Percentiles rank a stretch among this genome's conserved stretches.
These are phyloP conservation scores for Micoletzkya japonica DNA, from an alignment of 2,888 invertebrate species.

Conservation along the genomic window DNA sequence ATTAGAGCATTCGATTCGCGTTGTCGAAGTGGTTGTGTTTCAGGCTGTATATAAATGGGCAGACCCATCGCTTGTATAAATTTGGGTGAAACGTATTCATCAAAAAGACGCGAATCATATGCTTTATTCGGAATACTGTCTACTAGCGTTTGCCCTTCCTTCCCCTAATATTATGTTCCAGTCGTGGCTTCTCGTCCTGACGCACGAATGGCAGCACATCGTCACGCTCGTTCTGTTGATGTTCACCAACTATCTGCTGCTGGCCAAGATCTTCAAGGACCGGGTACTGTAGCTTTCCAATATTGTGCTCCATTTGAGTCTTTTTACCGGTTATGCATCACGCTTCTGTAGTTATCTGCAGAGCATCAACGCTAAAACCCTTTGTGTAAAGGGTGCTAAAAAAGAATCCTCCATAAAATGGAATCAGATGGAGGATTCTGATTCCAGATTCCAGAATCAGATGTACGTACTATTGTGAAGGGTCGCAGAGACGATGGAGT, in stretches of 20 bases:
- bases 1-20: no score
- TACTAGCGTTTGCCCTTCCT: background rate
- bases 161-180: slow-evolving; percentile 66
- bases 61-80: no score
- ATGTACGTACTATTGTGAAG: no score
- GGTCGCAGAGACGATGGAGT: background rate
- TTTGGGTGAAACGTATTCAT: no score
- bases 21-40: no score
- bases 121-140: no score
- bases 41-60: no score
- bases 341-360: background rate
- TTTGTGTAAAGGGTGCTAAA: background rate
- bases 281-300: slow-evolving; percentile 30
- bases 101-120: no score
- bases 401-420: background rate
- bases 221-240: slow-evolving; percentile 82
- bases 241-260: slow-evolving; percentile 85
- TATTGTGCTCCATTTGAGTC: background rate
- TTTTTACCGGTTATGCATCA: background rate
- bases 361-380: no score
- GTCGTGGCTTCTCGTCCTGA: slow-evolving; percentile 78
- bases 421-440: no score
- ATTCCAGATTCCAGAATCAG: no score
- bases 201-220: slow-evolving; percentile 88
- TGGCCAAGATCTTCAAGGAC: slow-evolving; percentile 83